These are phyloP conservation scores for Clitarchus hookeri DNA, from an alignment of 2,888 invertebrate species.

Conservation along the genomic window DNA sequence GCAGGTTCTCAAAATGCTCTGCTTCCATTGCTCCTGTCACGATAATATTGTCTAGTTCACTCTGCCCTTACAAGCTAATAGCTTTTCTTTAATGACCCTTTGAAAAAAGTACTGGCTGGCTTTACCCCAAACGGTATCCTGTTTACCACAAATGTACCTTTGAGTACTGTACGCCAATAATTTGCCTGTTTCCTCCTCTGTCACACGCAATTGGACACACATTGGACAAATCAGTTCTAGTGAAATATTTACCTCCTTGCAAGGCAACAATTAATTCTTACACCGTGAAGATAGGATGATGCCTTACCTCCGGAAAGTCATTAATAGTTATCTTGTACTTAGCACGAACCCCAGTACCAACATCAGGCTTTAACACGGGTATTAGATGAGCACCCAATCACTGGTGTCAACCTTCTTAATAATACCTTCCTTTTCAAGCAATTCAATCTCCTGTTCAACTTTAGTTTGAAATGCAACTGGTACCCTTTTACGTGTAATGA, in stretches of 20 bases:
- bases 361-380: no score
- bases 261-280: slow-evolving; percentile 46
- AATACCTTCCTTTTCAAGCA: no score
- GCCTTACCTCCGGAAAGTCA: slow-evolving; percentile 42
- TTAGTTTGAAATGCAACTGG: no score
- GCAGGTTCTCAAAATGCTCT: slow-evolving; percentile 46
- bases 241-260: slow-evolving; percentile 44
- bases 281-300: slow-evolving; percentile 48
- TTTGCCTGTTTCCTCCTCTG: slow-evolving; percentile 45
- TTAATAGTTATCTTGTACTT: background rate
- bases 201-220: slow-evolving; percentile 50
- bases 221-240: slow-evolving; percentile 48
- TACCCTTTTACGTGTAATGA: no score
- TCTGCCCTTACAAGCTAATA: slow-evolving; percentile 44
- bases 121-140: slow-evolving; percentile 50
- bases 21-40: slow-evolving; percentile 44
- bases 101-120: slow-evolving; percentile 52
- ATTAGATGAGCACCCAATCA: no score
- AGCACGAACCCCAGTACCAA: background rate
- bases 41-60: slow-evolving; percentile 48
- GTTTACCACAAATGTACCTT: slow-evolving; percentile 35
- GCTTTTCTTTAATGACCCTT: slow-evolving; percentile 47
- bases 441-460: no score
- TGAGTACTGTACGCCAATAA: slow-evolving; percentile 48
- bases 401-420: no score